These are phyloP conservation scores for Dryococelus australis DNA, from an alignment of 2,888 invertebrate genomes.

Conservation along the genomic window DNA sequence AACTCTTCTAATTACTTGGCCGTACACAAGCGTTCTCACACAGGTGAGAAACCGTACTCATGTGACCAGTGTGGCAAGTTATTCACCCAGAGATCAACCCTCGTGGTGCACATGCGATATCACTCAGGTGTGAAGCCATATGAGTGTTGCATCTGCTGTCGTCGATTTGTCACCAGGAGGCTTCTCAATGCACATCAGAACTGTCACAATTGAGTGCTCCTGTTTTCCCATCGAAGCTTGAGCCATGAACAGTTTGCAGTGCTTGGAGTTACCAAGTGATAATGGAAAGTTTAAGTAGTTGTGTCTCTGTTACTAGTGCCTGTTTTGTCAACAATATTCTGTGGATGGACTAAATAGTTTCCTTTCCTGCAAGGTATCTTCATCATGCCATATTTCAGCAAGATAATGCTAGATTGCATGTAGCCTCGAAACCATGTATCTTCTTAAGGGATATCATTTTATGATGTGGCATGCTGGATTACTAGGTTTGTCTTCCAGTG, in stretches of 20 bases:
- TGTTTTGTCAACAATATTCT: too few relatives aligned
- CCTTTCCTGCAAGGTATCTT: too few relatives aligned
- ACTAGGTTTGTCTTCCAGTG: too few relatives aligned
- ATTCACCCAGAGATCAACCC: constrained; percentile 48
- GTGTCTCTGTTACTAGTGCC: too few relatives aligned
- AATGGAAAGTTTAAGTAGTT: too few relatives aligned
- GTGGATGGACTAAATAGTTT: too few relatives aligned
- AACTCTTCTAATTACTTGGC: constrained; percentile 35
- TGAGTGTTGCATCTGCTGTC: constrained; percentile 67
- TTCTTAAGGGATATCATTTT: too few relatives aligned
- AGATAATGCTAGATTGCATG: too few relatives aligned
- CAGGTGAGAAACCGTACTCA: constrained; percentile 45
- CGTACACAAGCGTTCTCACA: constrained; percentile 38
- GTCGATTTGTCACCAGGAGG: constrained; percentile 59
- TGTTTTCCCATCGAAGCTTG: neutral
- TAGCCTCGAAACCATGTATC: too few relatives aligned
- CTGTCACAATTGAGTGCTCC: constrained; percentile 4
- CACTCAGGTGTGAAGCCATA: constrained; percentile 48
- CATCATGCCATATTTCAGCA: too few relatives aligned
- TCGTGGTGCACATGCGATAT: constrained; percentile 40
- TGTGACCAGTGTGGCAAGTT: constrained; percentile 54
- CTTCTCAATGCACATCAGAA: constrained; percentile 40
- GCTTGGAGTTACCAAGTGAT: too few relatives aligned
- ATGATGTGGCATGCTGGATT: too few relatives aligned
- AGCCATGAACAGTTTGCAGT: neutral